Evolutionary conservation across 2,888 invertebrate species (phyloP).

Genomic region (Pseudoips prasinana): DNA sequence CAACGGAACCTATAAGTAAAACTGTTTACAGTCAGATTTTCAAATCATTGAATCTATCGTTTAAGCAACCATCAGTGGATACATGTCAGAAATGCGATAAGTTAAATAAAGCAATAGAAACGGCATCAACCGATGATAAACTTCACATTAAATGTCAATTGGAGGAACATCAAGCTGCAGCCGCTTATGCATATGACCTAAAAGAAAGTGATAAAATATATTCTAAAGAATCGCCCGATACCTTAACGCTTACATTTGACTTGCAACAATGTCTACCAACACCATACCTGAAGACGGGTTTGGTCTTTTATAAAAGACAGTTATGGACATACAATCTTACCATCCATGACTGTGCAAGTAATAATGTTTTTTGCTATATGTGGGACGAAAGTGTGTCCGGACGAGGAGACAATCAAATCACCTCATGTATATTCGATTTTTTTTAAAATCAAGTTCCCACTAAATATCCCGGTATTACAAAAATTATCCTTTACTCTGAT

Average conservation of each 20-base stretch:
- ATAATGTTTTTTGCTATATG: too few species aligned
- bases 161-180: constrained; percentile 11
- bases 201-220: constrained; percentile 9
- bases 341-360: too few species aligned
- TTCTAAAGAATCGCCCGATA: constrained; percentile 9
- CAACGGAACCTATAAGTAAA: constrained; percentile 5
- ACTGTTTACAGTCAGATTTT: constrained; percentile 8
- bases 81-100: constrained; percentile 17
- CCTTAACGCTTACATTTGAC: constrained; percentile 17
- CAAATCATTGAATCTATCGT: constrained; percentile 12
- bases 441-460: too few species aligned
- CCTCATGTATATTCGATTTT: too few species aligned
- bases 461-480: too few species aligned
- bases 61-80: constrained; percentile 14
- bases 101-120: constrained; percentile 6
- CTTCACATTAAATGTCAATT: constrained; percentile 2
- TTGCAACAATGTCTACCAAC: constrained; percentile 28
- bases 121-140: constrained; percentile 2
- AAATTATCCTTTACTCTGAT: too few species aligned
- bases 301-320: constrained; percentile 29
- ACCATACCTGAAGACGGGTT: constrained; percentile 18
- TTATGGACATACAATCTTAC: too few species aligned
- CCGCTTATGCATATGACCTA: constrained; percentile 7
- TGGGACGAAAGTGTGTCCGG: too few species aligned
- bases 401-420: too few species aligned